Evolutionary conservation across 2,797 vertebrate genomes (phyloP).

Genomic region (Parauchenoglanis ngamensis): DNA sequence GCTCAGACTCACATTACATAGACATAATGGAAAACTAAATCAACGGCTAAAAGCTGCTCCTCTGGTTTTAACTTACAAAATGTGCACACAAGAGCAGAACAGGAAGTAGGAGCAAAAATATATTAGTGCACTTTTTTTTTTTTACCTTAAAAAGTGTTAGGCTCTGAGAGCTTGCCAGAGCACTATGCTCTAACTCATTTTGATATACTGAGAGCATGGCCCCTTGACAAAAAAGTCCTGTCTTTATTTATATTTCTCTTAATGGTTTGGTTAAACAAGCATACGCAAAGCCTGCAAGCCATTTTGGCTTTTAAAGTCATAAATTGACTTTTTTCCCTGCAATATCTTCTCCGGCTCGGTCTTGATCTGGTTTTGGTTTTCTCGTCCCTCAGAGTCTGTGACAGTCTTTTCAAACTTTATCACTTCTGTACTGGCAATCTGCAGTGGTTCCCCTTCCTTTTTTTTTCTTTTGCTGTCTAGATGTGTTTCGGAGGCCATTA

Average conservation of each 20-base stretch:
- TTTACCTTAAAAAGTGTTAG: background rate
- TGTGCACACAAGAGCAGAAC: conserved; percentile 4
- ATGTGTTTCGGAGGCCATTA: conserved; percentile 79
- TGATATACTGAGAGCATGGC: conserved; percentile 33
- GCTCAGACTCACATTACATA: background rate
- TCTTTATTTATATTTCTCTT: conserved; percentile 30
- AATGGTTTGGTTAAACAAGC: conserved; percentile 9
- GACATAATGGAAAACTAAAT: conserved; percentile 4
- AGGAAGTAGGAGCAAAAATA: conserved; percentile 6
- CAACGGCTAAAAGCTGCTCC: background rate
- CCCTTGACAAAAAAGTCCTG: conserved; percentile 40
- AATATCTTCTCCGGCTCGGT: conserved; percentile 20
- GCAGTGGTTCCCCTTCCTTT: conserved; percentile 50
- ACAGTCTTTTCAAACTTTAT: conserved; percentile 64
- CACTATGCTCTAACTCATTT: conserved; percentile 33
- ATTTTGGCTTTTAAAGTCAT: conserved; percentile 48
- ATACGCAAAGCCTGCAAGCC: conserved; percentile 12
- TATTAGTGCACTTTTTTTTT: background rate
- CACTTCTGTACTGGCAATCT: conserved; percentile 56
- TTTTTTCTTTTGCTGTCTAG: conserved; percentile 75
- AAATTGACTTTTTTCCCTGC: conserved; percentile 38
- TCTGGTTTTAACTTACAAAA: background rate
- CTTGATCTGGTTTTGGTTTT: conserved; percentile 48
- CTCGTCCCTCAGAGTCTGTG: conserved; percentile 56
- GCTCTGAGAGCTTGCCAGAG: conserved; percentile 6